phyloP scores from a whole-genome alignment of 1,140 invertebrate genomes.

The Aphelinus atriplicis region DNA sequence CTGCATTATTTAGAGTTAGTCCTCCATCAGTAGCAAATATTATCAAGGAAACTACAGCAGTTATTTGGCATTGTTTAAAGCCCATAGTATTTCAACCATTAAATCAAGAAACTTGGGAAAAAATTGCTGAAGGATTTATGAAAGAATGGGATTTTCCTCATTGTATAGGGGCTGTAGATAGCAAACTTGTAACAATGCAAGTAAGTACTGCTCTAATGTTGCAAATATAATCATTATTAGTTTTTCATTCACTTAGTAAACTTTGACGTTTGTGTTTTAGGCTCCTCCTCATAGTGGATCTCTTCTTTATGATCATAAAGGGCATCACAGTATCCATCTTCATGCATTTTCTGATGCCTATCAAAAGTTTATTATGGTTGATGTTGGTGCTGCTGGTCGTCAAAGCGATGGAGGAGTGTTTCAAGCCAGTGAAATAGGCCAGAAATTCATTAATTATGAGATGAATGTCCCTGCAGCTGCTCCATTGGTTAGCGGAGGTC shows the following conservation, averaged over 20 bases:
- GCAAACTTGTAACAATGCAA: background rate
- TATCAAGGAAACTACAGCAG: background rate
- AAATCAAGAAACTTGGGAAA: background rate
- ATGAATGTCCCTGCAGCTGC: background rate
- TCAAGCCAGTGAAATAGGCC: background rate
- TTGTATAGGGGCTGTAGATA: background rate
- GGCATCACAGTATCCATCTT: background rate
- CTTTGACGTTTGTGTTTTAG: background rate
- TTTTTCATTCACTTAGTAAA: background rate
- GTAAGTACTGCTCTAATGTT: background rate
- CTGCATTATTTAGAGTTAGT: background rate
- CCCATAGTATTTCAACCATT: background rate
- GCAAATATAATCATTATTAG: background rate
- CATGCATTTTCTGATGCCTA: background rate
- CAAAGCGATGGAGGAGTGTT: conserved; percentile 20
- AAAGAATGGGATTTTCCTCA: background rate
- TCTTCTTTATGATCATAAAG: conserved; percentile 16
- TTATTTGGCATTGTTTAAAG: background rate
- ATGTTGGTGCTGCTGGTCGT: conserved; percentile 5
- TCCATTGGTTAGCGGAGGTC: background rate
- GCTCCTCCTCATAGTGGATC: background rate
- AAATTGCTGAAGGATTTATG: background rate
- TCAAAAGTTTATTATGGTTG: background rate
- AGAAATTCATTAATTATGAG: background rate
- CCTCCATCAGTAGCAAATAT: background rate